phyloP scores from a whole-genome alignment of 2,797 vertebrate species.

The Centroberyx gerrardi region DNA sequence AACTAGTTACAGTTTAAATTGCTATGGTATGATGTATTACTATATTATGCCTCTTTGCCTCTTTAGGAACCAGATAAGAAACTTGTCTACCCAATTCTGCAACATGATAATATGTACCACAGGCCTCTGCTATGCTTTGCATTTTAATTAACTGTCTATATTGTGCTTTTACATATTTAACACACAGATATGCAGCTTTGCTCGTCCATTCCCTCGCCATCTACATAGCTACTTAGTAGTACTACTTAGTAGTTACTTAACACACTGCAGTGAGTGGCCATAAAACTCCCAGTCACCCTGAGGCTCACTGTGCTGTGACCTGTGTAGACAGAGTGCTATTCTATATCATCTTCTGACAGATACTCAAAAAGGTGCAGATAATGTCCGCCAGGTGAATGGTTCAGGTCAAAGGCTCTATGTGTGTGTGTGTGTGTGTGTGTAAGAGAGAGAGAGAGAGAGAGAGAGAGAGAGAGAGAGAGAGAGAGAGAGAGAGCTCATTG shows the following conservation, averaged over 20 bases:
- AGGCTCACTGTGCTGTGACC: conserved; percentile 25
- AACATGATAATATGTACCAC: background rate
- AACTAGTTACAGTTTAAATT: too few relatives aligned
- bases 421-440: background rate
- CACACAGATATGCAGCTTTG: background rate
- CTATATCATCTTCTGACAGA: conserved; percentile 44
- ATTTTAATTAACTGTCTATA: background rate
- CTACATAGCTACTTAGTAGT: background rate
- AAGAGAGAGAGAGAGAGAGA: too few relatives aligned
- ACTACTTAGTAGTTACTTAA: too few relatives aligned
- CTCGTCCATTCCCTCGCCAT: background rate
- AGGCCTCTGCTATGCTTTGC: background rate
- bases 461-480: conserved; percentile 29
- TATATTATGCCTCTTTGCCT: background rate
- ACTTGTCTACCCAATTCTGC: background rate
- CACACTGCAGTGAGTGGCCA: conserved; percentile 17
- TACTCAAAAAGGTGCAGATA: conserved; percentile 35
- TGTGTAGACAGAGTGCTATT: conserved; percentile 8
- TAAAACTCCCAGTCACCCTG: conserved; percentile 21
- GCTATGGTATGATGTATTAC: background rate
- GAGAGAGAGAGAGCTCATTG: conserved; percentile 43
- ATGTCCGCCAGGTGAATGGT: conserved; percentile 48
- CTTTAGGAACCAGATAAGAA: background rate
- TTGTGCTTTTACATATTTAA: background rate
- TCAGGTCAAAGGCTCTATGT: conserved; percentile 24